phyloP scores from a whole-genome alignment of 1,140 invertebrate genomes.

The Zaprionus kolodkinae region DNA sequence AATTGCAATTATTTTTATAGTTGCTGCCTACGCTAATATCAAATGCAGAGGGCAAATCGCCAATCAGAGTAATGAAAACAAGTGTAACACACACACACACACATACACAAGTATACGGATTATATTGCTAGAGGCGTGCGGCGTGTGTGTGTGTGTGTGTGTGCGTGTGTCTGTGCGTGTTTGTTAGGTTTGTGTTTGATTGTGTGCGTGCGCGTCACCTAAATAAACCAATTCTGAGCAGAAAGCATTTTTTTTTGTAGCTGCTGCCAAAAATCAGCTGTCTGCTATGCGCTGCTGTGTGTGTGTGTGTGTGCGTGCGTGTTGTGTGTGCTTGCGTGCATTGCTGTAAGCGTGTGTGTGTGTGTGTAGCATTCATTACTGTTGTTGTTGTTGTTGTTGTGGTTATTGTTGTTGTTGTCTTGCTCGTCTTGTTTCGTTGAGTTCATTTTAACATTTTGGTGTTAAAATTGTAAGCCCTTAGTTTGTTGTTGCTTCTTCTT shows the following conservation, averaged over 20 bases:
- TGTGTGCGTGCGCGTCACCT: conserved; percentile 45
- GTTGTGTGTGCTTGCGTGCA: conserved; percentile 4
- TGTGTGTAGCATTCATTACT: conserved; percentile 11
- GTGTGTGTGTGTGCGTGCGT: conserved; percentile 20
- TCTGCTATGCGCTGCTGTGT: conserved; percentile 7
- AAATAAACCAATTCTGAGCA: conserved; percentile 47
- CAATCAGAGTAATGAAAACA: conserved; percentile 51
- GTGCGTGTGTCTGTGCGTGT: conserved; percentile 4
- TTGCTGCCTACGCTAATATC: conserved; percentile 12
- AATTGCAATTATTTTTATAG: conserved; percentile 1
- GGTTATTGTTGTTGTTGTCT: conserved; percentile 7
- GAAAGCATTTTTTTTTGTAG: conserved; percentile 31
- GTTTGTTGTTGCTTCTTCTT: conserved; percentile 28
- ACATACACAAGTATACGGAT: neutral
- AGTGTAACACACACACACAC: conserved; percentile 39
- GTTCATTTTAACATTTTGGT: conserved; percentile 36
- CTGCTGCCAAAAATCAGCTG: conserved; percentile 49
- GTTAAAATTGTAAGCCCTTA: conserved; percentile 39
- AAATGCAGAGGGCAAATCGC: conserved; percentile 36
- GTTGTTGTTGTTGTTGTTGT: conserved; percentile 22
- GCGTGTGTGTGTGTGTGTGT: conserved; percentile 5
- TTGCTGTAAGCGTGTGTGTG: conserved; percentile 11
- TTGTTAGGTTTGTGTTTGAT: conserved; percentile 14
- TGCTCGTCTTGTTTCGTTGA: conserved; percentile 12
- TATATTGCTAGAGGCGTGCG: conserved; percentile 22